Evolutionary conservation across 2,797 vertebrate genomes (phyloP).

Genomic region (Emydoidea blandingii): DNA sequence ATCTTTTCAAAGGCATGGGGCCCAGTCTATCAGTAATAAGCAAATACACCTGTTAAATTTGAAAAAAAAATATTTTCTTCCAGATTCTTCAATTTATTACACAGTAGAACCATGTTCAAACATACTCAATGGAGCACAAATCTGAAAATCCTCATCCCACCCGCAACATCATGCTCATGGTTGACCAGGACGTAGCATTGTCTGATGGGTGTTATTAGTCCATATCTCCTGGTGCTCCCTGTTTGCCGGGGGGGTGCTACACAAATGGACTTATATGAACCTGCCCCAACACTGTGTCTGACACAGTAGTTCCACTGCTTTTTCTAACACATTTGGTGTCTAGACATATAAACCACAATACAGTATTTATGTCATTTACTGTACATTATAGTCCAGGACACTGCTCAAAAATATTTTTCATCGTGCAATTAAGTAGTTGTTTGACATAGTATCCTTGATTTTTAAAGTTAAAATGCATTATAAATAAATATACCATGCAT

Average conservation of each 20-base stretch:
- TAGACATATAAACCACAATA: background rate
- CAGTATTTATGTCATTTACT: rapidly evolving
- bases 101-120: background rate
- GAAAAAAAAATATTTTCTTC: background rate
- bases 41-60: background rate
- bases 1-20: background rate
- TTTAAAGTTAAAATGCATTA: background rate
- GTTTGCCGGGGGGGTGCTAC: background rate
- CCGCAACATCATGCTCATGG: background rate
- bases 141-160: background rate
- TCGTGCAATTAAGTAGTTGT: background rate
- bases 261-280: background rate
- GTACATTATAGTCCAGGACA: background rate
- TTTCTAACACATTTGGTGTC: background rate
- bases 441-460: background rate
- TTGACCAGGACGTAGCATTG: background rate
- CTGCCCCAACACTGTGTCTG: background rate
- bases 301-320: background rate
- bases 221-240: background rate
- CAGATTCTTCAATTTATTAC: background rate
- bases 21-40: background rate
- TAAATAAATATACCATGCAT: background rate
- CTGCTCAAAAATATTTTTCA: background rate
- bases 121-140: background rate
- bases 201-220: background rate